Conservation (phyloP, 2,888 invertebrate species). For the Cataglyphis livida region DNA sequence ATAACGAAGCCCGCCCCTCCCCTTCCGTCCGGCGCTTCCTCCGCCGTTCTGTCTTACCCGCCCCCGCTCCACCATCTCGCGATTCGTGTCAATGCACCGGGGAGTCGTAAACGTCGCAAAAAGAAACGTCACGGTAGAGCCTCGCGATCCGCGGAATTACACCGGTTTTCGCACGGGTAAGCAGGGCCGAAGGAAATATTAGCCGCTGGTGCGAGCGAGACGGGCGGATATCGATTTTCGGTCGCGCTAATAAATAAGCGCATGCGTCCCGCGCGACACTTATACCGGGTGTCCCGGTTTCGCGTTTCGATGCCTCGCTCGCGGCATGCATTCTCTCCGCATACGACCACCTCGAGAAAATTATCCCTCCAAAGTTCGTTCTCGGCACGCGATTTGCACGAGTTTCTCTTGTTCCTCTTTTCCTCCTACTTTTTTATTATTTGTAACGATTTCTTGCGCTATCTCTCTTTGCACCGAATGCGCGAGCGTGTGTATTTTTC, state of each 20-base stretch:
- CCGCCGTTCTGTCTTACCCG: neutral
- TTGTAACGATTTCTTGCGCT: neutral
- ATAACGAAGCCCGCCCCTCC: slow-evolving; percentile 31
- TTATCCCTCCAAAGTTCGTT: slow-evolving; percentile 31
- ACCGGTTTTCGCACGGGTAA: slow-evolving; percentile 63
- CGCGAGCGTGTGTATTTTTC: neutral
- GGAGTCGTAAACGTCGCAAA: slow-evolving; percentile 43
- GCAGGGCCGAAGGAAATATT: slow-evolving; percentile 77
- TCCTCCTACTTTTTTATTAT: neutral
- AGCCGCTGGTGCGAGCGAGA: slow-evolving; percentile 65
- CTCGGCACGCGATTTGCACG: slow-evolving; percentile 25
- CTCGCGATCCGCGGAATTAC: slow-evolving; percentile 49
- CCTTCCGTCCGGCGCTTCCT: neutral
- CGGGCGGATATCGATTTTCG: slow-evolving; percentile 81
- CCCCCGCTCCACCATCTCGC: neutral
- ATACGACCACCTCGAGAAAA: slow-evolving; percentile 4
- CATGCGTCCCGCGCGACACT: slow-evolving; percentile 76
- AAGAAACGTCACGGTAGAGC: slow-evolving; percentile 36
- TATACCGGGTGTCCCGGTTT: slow-evolving; percentile 24
- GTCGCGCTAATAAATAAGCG: slow-evolving; percentile 83
- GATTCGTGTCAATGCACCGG: slow-evolving; percentile 43
- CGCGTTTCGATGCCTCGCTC: slow-evolving; percentile 17
- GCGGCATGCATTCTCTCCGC: neutral
- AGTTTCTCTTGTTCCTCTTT: neutral
- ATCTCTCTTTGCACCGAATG: neutral